phyloP scores from a whole-genome alignment of 2,113 vertebrate species.

The Rhizomys pruinosus region DNA sequence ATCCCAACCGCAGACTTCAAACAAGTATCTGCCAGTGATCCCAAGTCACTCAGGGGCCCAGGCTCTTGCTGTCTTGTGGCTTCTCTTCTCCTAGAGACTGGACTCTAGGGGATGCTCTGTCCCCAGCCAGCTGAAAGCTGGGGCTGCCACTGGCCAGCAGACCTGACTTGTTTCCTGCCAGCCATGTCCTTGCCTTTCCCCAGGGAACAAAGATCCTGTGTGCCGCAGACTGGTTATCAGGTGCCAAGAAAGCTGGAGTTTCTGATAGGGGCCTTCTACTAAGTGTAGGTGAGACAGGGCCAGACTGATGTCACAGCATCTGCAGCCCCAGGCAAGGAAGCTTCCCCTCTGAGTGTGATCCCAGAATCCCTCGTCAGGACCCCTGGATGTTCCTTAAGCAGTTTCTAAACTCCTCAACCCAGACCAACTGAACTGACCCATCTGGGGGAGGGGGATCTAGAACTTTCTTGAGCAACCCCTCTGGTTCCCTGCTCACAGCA shows the following conservation, averaged over 20 bases:
- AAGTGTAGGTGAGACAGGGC: neutral
- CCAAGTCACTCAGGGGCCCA: neutral
- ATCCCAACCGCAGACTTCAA: neutral
- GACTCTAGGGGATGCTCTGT: neutral
- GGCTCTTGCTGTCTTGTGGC: neutral
- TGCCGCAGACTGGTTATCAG: neutral
- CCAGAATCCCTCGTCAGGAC: neutral
- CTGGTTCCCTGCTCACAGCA: neutral
- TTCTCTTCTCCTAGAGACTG: neutral
- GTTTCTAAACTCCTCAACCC: neutral
- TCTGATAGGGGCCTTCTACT: neutral
- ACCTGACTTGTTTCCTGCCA: neutral
- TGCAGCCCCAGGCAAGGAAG: neutral
- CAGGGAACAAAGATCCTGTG: neutral
- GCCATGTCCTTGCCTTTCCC: neutral
- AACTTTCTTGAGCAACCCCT: too few relatives aligned
- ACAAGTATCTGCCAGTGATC: neutral
- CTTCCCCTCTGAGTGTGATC: neutral
- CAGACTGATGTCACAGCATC: neutral
- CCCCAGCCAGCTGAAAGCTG: neutral
- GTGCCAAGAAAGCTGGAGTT: neutral
- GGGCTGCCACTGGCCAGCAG: neutral
- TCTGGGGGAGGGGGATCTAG: neutral
- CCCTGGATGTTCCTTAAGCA: neutral
- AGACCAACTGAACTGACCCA: neutral